These are phyloP conservation scores for Otus scops DNA, from an alignment of 2,797 vertebrate species.

Conservation along the genomic window DNA sequence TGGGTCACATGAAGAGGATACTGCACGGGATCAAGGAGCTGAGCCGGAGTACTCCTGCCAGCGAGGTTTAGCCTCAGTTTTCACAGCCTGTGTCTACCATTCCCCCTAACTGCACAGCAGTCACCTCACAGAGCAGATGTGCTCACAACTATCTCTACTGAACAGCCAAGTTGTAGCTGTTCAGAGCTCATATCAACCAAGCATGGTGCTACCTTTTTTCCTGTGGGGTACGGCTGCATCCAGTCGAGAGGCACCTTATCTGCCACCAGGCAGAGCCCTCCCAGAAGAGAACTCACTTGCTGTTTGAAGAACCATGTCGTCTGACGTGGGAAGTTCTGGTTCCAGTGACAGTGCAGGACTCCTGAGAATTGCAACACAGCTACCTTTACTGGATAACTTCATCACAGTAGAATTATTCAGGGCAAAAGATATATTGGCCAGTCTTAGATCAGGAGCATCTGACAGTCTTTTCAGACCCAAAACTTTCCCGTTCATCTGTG, in stretches of 20 bases:
- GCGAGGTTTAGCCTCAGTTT: conserved; percentile 83
- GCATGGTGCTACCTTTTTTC: conserved; percentile 73
- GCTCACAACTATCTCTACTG: conserved; percentile 1
- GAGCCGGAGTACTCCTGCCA: conserved; percentile 84
- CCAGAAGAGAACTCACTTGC: background rate
- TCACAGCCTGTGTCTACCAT: conserved; percentile 70
- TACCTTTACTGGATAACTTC: conserved; percentile 63
- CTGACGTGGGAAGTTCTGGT: background rate
- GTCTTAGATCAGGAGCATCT: conserved; percentile 39
- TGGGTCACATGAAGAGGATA: conserved; percentile 97
- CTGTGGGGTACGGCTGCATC: conserved; percentile 31
- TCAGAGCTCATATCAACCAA: conserved; percentile 46
- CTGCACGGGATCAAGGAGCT: conserved; percentile 93
- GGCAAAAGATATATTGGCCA: conserved; percentile 49
- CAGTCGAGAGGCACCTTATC: background rate
- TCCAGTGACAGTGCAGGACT: conserved; percentile 3
- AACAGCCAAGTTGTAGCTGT: conserved; percentile 28
- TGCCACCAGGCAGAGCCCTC: background rate
- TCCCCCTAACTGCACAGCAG: conserved; percentile 45
- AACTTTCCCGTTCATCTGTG: background rate
- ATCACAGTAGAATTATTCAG: conserved; percentile 56
- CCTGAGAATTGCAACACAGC: conserved; percentile 61
- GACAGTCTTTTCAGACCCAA: background rate
- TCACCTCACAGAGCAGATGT: conserved; percentile 47
- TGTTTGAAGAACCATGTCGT: background rate